Conservation (phyloP, 2,888 invertebrate species). For the Perizoma flavofasciatum region DNA sequence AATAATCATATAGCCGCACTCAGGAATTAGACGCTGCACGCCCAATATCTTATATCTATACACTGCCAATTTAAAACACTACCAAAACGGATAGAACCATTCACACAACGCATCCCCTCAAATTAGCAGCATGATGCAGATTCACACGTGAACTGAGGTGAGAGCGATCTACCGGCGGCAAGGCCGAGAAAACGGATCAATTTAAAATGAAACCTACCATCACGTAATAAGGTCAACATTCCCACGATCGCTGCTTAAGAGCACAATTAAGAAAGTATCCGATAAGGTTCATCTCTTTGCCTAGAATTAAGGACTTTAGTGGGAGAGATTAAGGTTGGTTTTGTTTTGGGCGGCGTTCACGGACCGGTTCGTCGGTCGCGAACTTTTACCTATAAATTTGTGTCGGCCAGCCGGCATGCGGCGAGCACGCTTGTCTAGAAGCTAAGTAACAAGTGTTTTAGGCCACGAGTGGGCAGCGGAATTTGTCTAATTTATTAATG, state of each 20-base stretch:
- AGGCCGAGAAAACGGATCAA: constrained; percentile 71
- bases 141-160: constrained; percentile 83
- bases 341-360: constrained; percentile 49
- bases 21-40: constrained; percentile 71
- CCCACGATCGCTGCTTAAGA: constrained; percentile 60
- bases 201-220: constrained; percentile 63
- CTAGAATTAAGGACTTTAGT: constrained; percentile 60
- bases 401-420: constrained; percentile 75
- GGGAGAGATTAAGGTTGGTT: constrained; percentile 54
- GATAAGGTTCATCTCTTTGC: constrained; percentile 59
- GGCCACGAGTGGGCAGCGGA: constrained; percentile 49
- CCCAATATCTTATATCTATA: constrained; percentile 69
- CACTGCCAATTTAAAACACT: constrained; percentile 68
- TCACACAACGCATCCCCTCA: constrained; percentile 69
- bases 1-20: constrained; percentile 72
- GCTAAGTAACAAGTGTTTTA: constrained; percentile 56
- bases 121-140: constrained; percentile 77
- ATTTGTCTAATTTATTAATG: constrained; percentile 27
- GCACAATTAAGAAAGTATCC: constrained; percentile 83
- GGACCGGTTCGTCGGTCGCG: constrained; percentile 80
- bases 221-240: constrained; percentile 72
- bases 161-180: constrained; percentile 81
- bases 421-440: constrained; percentile 69
- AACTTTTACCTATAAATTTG: constrained; percentile 85
- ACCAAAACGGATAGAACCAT: constrained; percentile 53